These are phyloP conservation scores for Zaprionus bogoriensis DNA, from an alignment of 2,888 invertebrate species.

Conservation along the genomic window DNA sequence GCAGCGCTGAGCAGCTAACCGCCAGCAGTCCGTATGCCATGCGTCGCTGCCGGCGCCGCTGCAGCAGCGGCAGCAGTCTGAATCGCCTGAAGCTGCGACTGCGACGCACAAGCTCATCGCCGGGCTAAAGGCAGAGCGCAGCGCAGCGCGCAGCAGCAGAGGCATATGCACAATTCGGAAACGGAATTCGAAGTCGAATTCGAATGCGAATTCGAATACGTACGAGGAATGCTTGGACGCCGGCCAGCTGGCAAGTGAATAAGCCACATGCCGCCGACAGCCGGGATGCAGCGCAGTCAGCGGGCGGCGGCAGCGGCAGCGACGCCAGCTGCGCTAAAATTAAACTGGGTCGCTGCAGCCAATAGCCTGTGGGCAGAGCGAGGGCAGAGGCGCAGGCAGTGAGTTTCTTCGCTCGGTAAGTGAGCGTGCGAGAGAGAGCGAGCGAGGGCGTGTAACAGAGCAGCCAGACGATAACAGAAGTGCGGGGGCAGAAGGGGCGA, in stretches of 20 bases:
- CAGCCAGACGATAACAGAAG: no score
- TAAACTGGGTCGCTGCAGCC: conserved; percentile 17
- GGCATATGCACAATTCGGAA: background rate
- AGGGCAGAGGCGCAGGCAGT: background rate
- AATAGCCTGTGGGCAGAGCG: conserved; percentile 1
- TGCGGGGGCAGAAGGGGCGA: conserved; percentile 28
- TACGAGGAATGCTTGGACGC: conserved; percentile 13
- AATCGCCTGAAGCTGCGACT: conserved; percentile 65
- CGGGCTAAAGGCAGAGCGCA: conserved; percentile 45
- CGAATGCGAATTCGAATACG: no score
- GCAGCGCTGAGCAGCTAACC: conserved; percentile 62
- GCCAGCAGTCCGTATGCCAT: conserved; percentile 48
- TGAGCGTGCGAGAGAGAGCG: background rate
- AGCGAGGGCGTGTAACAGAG: background rate
- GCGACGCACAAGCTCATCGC: conserved; percentile 63
- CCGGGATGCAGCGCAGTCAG: background rate
- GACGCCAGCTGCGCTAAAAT: conserved; percentile 25
- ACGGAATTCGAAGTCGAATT: conserved; percentile 14
- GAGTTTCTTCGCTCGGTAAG: no score
- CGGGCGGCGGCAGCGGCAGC: background rate
- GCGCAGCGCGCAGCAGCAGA: background rate
- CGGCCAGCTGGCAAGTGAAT: conserved; percentile 4
- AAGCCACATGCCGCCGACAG: background rate
- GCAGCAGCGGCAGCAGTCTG: conserved; percentile 57
- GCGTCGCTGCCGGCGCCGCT: conserved; percentile 59